Percentiles rank a stretch among this genome's conserved stretches.
Conservation (phyloP, 2,113 vertebrate genomes). For the Entelurus aequoreus region DNA sequence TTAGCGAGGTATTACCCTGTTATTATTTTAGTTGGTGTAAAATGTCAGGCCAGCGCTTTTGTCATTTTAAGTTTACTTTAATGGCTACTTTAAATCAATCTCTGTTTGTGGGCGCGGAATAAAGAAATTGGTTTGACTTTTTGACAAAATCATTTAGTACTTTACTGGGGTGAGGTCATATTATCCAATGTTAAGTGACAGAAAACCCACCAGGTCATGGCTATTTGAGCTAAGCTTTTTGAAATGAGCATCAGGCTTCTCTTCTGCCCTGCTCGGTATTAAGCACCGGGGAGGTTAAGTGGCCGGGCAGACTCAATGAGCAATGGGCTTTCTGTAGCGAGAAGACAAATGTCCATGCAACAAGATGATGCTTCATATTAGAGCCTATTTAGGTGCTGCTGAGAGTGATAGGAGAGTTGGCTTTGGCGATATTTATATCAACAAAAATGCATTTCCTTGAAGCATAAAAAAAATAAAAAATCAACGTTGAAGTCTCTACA, state of each 20-base stretch:
- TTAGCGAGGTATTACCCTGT: too few relatives aligned
- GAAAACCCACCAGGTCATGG: conserved; percentile 5
- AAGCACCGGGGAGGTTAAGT: conserved; percentile 33
- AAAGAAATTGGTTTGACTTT: conserved; percentile 18
- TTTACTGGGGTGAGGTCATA: conserved; percentile 29
- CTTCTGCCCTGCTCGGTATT: conserved; percentile 4
- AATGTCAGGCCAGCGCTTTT: too few relatives aligned
- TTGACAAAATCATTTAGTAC: conserved; percentile 13
- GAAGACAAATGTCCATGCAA: conserved; percentile 33
- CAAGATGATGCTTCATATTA: conserved; percentile 20
- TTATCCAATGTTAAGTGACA: conserved; percentile 23
- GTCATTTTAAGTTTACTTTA: too few relatives aligned
- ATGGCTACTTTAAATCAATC: neutral
- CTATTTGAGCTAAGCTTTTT: conserved; percentile 25
- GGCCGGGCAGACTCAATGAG: conserved; percentile 20
- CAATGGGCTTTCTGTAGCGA: conserved; percentile 4
- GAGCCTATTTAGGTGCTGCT: conserved; percentile 20
- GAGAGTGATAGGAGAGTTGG: conserved; percentile 22
- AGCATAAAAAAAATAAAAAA: too few relatives aligned
- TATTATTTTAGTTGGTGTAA: neutral
- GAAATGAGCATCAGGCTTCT: conserved; percentile 24
- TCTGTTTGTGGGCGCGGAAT: neutral
- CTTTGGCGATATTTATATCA: conserved; percentile 4
- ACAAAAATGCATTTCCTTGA: neutral
- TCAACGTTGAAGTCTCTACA: too few relatives aligned